These are phyloP conservation scores for Felis catus DNA, from an alignment of 2,113 vertebrate species.

Conservation along the genomic window F.catus_Fca126_mat1.0 CM031412.1:227874001-227874500, in stretches of 20 bases:
- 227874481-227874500: background rate
- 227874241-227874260: background rate
- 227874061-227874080: background rate
- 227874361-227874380: background rate
- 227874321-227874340: slow-evolving; percentile 11
- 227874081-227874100: background rate
- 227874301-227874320: background rate
- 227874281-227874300: background rate
- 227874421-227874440: background rate
- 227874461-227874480: background rate
- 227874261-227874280: background rate
- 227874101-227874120: no score
- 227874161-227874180: background rate
- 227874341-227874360: background rate
- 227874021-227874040: background rate
- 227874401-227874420: background rate
- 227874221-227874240: no score
- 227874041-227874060: background rate
- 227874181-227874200: background rate
- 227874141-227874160: background rate
- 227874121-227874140: background rate
- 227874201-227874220: background rate
- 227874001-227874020: background rate
- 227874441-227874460: accelerated
- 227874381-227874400: background rate